A percentile compares a stretch with the other conserved stretches of the same genome.
Evolutionary conservation across 2,797 vertebrate species (phyloP).

Genomic region (Allobates femoralis): DNA sequence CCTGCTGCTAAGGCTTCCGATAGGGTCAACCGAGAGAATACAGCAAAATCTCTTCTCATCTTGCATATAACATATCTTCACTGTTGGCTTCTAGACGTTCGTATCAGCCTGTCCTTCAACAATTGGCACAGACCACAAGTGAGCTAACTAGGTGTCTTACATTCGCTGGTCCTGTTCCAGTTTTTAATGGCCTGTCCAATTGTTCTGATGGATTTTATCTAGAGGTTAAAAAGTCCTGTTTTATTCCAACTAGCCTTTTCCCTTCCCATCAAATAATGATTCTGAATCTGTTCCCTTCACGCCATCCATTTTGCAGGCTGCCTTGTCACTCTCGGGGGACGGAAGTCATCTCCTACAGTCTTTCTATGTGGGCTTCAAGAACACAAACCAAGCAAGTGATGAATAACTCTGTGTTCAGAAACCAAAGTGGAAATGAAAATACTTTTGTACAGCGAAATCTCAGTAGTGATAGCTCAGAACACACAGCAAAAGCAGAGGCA

Average conservation of each 20-base stretch:
- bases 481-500: conserved; percentile 18
- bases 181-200: conserved; percentile 63
- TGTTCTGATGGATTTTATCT: conserved; percentile 64
- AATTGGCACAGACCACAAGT: conserved; percentile 60
- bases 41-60: not conserved
- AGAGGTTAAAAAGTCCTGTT: conserved; percentile 62
- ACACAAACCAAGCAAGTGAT: conserved; percentile 19
- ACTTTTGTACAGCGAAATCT: conserved; percentile 15
- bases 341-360: conserved; percentile 14
- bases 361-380: not conserved
- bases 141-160: conserved; percentile 61
- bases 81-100: conserved; percentile 28
- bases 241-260: conserved; percentile 60
- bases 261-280: conserved; percentile 55
- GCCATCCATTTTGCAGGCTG: conserved; percentile 38
- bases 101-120: conserved; percentile 57
- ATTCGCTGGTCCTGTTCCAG: conserved; percentile 55
- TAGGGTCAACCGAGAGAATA: conserved; percentile 21
- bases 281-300: conserved; percentile 44
- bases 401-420: conserved; percentile 23
- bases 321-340: conserved; percentile 50
- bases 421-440: conserved; percentile 47
- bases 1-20: conserved; percentile 10
- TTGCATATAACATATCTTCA: conserved; percentile 17
- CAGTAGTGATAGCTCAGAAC: conserved; percentile 25